phyloP scores from a whole-genome alignment of 2,888 invertebrate species.

The Ornithoptera alexandrae region DNA sequence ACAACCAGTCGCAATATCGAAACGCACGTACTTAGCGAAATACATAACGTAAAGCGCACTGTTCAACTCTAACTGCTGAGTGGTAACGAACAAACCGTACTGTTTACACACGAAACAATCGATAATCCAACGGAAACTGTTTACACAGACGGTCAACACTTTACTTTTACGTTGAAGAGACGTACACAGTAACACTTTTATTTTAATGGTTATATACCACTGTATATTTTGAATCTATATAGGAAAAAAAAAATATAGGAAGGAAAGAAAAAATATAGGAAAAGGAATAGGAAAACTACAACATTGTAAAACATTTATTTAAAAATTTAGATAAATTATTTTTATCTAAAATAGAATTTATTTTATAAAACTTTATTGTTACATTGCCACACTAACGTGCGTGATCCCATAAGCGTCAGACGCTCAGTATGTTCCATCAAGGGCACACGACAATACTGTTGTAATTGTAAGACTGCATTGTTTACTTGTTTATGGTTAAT shows the following conservation, averaged over 20 bases:
- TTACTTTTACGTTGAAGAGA: constrained; percentile 8
- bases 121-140: constrained; percentile 52
- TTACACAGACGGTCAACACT: constrained; percentile 51
- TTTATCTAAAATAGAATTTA: neutral
- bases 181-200: neutral
- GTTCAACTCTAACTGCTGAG: constrained; percentile 49
- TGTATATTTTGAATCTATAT: no score
- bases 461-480: constrained; percentile 12
- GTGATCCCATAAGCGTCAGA: neutral
- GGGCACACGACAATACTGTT: constrained; percentile 22
- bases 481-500: constrained; percentile 14
- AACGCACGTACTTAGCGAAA: constrained; percentile 46
- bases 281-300: no score
- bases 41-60: constrained; percentile 34
- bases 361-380: neutral
- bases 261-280: no score
- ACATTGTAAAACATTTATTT: no score
- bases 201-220: no score
- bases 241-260: no score
- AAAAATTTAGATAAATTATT: neutral
- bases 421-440: neutral
- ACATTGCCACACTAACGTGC: neutral
- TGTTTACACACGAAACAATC: constrained; percentile 51
- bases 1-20: constrained; percentile 35
- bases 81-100: constrained; percentile 44